These are phyloP conservation scores for Ligdia adustata DNA, from an alignment of 2,888 invertebrate species.

Conservation along the genomic window DNA sequence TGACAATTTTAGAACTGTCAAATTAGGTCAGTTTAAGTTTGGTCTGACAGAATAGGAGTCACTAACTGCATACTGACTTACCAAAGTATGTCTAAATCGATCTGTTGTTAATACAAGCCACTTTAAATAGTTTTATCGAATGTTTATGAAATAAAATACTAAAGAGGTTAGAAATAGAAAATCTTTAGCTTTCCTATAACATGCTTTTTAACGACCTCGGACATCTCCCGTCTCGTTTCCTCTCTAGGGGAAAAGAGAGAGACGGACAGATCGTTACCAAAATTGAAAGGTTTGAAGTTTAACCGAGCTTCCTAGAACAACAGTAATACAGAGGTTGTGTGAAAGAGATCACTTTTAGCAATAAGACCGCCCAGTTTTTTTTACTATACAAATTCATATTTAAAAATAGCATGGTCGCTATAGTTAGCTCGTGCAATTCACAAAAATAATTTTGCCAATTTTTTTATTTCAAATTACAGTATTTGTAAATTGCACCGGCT, in stretches of 20 bases:
- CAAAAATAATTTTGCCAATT: too few relatives aligned
- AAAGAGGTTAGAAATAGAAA: constrained; percentile 6
- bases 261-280: not conserved
- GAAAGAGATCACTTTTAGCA: constrained; percentile 4
- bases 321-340: constrained; percentile 1
- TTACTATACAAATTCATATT: not conserved
- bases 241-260: not conserved
- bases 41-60: too few relatives aligned
- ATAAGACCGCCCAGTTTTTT: not conserved
- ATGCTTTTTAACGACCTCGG: not conserved
- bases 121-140: too few relatives aligned
- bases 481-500: too few relatives aligned
- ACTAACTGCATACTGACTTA: too few relatives aligned
- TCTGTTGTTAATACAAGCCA: too few relatives aligned
- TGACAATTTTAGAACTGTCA: too few relatives aligned
- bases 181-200: not conserved
- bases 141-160: not conserved
- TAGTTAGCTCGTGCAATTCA: too few relatives aligned
- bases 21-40: too few relatives aligned
- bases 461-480: too few relatives aligned
- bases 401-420: not conserved
- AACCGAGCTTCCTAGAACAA: not conserved
- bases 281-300: not conserved
- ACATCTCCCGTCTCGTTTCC: not conserved
- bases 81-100: too few relatives aligned